These are phyloP conservation scores for Rhea pennata DNA, from an alignment of 2,113 vertebrate genomes.

Conservation along the genomic window DNA sequence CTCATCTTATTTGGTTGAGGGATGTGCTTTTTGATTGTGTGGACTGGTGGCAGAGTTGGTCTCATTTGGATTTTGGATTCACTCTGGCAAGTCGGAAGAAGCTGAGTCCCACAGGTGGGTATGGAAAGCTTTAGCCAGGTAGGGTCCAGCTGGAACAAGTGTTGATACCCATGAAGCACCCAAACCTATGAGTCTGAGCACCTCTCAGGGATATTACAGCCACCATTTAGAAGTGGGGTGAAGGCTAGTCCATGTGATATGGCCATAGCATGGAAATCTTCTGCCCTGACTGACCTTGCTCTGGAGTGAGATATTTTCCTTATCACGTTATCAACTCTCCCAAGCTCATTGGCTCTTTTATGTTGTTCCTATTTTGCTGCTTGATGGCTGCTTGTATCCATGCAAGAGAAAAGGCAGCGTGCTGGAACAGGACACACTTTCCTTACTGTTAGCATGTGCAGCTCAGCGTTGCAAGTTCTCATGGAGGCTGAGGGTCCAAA, in stretches of 20 bases:
- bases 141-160: fast-evolving
- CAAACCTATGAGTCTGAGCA: fast-evolving
- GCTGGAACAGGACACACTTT: not conserved
- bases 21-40: not conserved
- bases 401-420: fast-evolving
- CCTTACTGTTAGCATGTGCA: not conserved
- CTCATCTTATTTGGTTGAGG: not conserved
- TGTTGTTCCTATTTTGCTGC: not conserved
- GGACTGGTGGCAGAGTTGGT: not conserved
- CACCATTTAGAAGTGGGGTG: not conserved
- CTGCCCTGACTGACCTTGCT: not conserved
- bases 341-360: too few relatives aligned
- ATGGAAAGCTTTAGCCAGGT: not conserved
- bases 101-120: not conserved
- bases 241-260: not conserved
- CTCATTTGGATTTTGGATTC: not conserved
- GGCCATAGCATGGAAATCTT: not conserved
- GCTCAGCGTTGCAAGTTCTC: too few relatives aligned
- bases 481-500: not conserved
- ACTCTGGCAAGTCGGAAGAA: not conserved
- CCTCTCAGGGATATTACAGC: not conserved
- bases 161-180: not conserved
- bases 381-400: fast-evolving
- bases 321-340: fast-evolving
- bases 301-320: not conserved